Evolutionary conservation across 2,888 invertebrate genomes (phyloP).

Genomic region (Mesopsocus fuscifrons): DNA sequence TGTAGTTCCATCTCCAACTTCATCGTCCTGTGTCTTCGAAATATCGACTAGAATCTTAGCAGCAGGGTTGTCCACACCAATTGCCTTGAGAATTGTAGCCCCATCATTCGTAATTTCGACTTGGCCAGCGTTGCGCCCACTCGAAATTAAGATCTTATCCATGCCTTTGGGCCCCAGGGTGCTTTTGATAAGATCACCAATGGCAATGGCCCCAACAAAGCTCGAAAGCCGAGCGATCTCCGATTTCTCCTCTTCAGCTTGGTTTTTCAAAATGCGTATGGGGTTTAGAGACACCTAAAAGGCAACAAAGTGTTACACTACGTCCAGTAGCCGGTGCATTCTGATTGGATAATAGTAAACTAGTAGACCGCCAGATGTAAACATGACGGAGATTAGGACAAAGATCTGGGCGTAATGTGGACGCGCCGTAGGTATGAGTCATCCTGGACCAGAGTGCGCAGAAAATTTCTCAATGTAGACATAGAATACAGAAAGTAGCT

Average conservation of each 20-base stretch:
- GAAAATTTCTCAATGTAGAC: too few species aligned
- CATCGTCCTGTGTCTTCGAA: constrained; percentile 96
- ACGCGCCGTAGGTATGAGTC: too few species aligned
- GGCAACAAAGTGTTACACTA: constrained; percentile 15
- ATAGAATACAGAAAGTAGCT: too few species aligned
- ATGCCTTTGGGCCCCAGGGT: constrained; percentile 98
- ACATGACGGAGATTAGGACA: too few species aligned
- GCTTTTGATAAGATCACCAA: constrained; percentile 95
- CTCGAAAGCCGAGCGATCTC: constrained; percentile 95
- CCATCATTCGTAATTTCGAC: constrained; percentile 99
- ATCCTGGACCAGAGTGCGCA: too few species aligned
- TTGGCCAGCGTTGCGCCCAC: constrained; percentile 56
- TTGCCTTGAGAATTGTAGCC: constrained; percentile 88
- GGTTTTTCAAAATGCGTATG: constrained; percentile 80
- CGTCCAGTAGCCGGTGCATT: too few species aligned
- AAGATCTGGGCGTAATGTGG: too few species aligned
- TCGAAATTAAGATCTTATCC: constrained; percentile 76
- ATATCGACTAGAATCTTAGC: constrained; percentile 98
- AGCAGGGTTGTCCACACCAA: constrained; percentile 97
- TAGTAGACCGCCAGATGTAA: too few species aligned
- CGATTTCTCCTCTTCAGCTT: constrained; percentile 94
- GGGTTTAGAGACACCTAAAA: constrained; percentile 75
- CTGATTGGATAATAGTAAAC: too few species aligned
- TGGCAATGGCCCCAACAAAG: constrained; percentile 96
- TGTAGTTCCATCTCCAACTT: constrained; percentile 99